phyloP scores from a whole-genome alignment of 2,888 invertebrate species.

The Erebia ligea region DNA sequence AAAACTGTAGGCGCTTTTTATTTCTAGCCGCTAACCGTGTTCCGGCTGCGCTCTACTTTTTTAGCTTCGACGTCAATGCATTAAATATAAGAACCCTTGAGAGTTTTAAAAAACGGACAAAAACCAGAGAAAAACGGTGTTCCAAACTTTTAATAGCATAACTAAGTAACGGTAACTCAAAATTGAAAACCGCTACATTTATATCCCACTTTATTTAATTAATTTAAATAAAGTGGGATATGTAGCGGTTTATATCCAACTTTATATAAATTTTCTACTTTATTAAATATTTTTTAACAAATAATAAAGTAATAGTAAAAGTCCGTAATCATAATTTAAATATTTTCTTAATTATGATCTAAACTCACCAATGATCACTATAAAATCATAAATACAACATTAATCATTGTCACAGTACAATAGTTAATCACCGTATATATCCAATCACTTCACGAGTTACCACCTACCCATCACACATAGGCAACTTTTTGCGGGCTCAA shows the following conservation, averaged over 20 bases:
- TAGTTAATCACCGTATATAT: slow-evolving; percentile 31
- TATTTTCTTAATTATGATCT: too few relatives aligned
- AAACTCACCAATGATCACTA: slow-evolving; percentile 80
- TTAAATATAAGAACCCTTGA: slow-evolving; percentile 23
- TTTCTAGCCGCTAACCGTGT: slow-evolving; percentile 16
- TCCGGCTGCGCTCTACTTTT: slow-evolving; percentile 17
- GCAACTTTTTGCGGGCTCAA: slow-evolving; percentile 48
- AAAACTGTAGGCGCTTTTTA: slow-evolving; percentile 21
- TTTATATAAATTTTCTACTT: too few relatives aligned
- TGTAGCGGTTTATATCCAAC: neutral
- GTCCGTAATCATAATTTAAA: too few relatives aligned
- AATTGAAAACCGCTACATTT: neutral
- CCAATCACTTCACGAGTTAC: slow-evolving; percentile 68
- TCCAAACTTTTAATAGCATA: slow-evolving; percentile 17
- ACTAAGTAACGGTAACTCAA: neutral
- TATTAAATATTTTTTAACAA: too few relatives aligned
- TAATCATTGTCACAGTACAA: slow-evolving; percentile 57
- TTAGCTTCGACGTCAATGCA: slow-evolving; percentile 25
- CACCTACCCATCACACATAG: slow-evolving; percentile 56
- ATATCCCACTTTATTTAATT: neutral
- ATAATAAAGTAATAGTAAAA: too few relatives aligned
- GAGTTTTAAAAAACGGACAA: slow-evolving; percentile 19
- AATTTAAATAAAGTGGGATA: too few relatives aligned
- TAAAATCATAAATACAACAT: slow-evolving; percentile 73
- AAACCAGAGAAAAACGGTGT: slow-evolving; percentile 8